Percentiles rank a stretch among this genome's conserved stretches.
Evolutionary conservation across 2,797 vertebrate species (phyloP).

Genomic region (Smutsia temminckii): DNA sequence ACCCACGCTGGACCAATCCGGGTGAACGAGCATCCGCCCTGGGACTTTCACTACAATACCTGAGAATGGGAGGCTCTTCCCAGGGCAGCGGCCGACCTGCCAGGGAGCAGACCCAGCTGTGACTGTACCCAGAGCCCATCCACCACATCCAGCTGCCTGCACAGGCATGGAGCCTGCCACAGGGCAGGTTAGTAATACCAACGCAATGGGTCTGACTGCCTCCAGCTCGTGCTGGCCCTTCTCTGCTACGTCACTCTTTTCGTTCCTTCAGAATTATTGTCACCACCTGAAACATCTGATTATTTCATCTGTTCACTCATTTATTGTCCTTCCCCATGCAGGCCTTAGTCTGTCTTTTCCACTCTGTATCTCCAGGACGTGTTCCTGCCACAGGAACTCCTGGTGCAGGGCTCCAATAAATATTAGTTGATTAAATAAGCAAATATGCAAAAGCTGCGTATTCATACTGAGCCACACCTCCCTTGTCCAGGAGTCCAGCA

Average conservation of each 20-base stretch:
- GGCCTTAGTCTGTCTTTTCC: not conserved
- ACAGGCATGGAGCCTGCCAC: not conserved
- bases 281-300: not conserved
- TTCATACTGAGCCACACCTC: not conserved
- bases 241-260: not conserved
- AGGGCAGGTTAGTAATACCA: fast-evolving
- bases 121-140: not conserved
- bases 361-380: not conserved
- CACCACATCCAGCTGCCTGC: not conserved
- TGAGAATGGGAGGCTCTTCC: not conserved
- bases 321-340: not conserved
- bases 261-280: not conserved
- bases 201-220: fast-evolving
- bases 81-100: fast-evolving
- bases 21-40: not conserved
- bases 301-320: not conserved
- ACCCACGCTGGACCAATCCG: not conserved
- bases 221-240: not conserved
- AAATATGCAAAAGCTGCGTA: not conserved
- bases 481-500: not conserved
- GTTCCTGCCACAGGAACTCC: not conserved
- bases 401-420: not conserved
- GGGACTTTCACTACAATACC: not conserved
- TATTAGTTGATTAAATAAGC: not conserved
- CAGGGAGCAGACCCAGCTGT: not conserved